phyloP scores from a whole-genome alignment of 2,888 invertebrate genomes.

The Melipona bicolor region DNA sequence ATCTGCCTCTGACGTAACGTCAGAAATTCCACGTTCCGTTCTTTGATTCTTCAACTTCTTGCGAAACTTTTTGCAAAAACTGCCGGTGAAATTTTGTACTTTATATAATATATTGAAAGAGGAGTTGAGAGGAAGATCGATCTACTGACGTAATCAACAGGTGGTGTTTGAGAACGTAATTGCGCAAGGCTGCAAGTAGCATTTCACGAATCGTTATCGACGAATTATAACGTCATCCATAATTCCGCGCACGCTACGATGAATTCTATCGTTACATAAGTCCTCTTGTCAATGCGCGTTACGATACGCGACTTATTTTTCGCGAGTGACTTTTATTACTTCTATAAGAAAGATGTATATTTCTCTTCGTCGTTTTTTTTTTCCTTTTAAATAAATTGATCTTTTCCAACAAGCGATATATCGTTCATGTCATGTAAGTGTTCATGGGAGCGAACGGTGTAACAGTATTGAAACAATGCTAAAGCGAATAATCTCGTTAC shows the following conservation, averaged over 20 bases:
- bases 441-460: constrained; percentile 19
- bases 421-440: neutral
- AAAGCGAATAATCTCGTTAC: constrained; percentile 41
- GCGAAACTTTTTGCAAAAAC: neutral
- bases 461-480: constrained; percentile 44
- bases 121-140: neutral
- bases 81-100: too few relatives aligned
- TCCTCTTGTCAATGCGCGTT: neutral
- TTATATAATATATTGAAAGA: neutral
- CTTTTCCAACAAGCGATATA: neutral
- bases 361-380: neutral
- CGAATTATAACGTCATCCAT: constrained; percentile 11
- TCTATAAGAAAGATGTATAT: too few relatives aligned
- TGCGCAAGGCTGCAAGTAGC: constrained; percentile 28
- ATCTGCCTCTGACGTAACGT: constrained; percentile 23
- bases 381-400: neutral
- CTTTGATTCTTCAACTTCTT: neutral
- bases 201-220: constrained; percentile 33
- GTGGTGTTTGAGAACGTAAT: neutral
- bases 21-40: neutral
- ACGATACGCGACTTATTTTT: too few relatives aligned
- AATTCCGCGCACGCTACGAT: constrained; percentile 10
- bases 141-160: neutral
- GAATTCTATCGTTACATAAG: constrained; percentile 1
- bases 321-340: too few relatives aligned